Percentiles rank a stretch among this genome's conserved stretches.
Evolutionary conservation across 2,888 invertebrate genomes (phyloP).

Genomic region (Cremastobaeus sp.): DNA sequence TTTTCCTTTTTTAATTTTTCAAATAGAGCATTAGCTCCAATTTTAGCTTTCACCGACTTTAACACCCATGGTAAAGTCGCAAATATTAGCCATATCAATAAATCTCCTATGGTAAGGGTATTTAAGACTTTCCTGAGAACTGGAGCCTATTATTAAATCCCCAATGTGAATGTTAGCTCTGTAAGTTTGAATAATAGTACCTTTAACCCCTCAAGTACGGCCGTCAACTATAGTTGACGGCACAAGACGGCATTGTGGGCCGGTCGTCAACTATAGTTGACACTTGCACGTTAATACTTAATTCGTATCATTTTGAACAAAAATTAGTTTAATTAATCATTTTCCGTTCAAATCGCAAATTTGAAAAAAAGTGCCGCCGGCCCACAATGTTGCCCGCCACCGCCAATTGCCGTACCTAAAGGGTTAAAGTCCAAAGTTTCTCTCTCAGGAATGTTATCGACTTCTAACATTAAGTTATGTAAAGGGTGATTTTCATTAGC

Average conservation of each 20-base stretch:
- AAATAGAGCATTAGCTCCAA: not conserved
- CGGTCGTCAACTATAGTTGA: too few species aligned
- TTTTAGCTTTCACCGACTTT: not conserved
- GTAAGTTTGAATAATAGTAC: not conserved
- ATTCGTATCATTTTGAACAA: too few species aligned
- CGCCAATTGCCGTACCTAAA: too few species aligned
- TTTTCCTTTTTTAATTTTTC: not conserved
- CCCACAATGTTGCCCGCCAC: too few species aligned
- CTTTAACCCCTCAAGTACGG: too few species aligned
- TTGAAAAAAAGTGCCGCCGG: too few species aligned
- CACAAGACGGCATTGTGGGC: too few species aligned
- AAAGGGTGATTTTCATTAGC: not conserved
- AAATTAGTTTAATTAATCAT: too few species aligned
- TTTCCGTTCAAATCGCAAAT: too few species aligned
- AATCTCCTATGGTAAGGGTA: conserved; percentile 1
- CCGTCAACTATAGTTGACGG: too few species aligned
- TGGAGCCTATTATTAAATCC: not conserved
- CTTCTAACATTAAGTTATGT: not conserved
- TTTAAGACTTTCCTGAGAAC: not conserved
- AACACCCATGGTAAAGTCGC: conserved; percentile 4
- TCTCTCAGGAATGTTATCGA: not conserved
- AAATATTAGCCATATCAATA: not conserved
- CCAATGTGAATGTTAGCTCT: not conserved
- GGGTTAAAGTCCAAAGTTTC: too few species aligned
- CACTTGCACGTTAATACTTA: too few species aligned